Evolutionary conservation across 2,113 vertebrate species (phyloP).

Genomic region (Cynocephalus volans): DNA sequence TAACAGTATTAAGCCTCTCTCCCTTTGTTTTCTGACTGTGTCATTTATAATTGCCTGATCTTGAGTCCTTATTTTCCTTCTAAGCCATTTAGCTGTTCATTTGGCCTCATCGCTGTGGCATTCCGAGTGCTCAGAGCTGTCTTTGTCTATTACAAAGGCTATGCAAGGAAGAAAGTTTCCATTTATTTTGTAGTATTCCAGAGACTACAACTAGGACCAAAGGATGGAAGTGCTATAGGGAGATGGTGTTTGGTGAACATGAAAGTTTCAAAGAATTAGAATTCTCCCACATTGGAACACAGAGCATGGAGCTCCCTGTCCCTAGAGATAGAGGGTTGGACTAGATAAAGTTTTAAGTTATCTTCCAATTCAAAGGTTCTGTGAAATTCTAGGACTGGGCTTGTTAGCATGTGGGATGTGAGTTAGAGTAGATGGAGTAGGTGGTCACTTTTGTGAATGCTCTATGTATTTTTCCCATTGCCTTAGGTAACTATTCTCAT

Average conservation of each 20-base stretch:
- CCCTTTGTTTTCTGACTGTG: neutral
- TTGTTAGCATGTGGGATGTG: neutral
- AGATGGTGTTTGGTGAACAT: neutral
- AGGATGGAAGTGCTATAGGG: neutral
- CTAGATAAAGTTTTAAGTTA: neutral
- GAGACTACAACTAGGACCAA: neutral
- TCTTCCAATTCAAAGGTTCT: neutral
- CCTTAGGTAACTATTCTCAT: neutral
- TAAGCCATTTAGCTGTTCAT: neutral
- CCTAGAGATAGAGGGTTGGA: neutral
- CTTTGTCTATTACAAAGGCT: neutral
- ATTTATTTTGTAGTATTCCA: conserved; percentile 2
- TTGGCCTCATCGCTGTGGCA: neutral
- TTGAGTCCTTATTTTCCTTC: conserved; percentile 17
- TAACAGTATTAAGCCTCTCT: neutral
- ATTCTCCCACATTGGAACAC: neutral
- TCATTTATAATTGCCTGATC: neutral
- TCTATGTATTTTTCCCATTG: neutral
- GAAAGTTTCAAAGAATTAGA: conserved; percentile 1
- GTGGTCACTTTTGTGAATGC: neutral
- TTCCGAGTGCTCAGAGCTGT: neutral
- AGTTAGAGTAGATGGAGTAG: neutral
- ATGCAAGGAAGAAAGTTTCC: neutral
- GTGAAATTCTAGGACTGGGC: neutral
- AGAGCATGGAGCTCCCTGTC: neutral